These are phyloP conservation scores for Pipa parva DNA, from an alignment of 2,113 vertebrate genomes.

Conservation along the genomic window DNA sequence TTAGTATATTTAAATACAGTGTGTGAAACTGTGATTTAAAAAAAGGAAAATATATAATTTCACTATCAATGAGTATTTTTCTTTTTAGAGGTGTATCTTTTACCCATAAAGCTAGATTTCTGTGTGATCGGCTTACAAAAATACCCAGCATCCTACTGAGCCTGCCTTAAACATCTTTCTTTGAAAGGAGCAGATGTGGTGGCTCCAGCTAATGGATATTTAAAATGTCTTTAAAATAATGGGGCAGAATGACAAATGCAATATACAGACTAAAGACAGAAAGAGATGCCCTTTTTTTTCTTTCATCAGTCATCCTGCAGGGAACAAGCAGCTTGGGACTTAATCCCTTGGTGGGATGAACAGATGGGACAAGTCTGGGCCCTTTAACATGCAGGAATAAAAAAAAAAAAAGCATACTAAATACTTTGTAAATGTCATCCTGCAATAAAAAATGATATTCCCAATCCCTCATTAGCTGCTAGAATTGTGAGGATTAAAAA, in stretches of 20 bases:
- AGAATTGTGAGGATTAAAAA: no score
- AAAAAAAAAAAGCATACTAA: no score
- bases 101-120: background rate
- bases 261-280: background rate
- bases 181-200: conserved; percentile 1
- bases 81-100: background rate
- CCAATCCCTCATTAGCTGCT: no score
- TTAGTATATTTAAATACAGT: no score
- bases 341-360: background rate
- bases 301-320: background rate
- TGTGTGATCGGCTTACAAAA: background rate
- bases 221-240: background rate
- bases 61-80: no score
- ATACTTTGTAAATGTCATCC: no score
- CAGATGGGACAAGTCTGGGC: conserved; percentile 11
- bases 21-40: no score
- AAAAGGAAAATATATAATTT: no score
- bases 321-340: conserved; percentile 3
- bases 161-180: background rate
- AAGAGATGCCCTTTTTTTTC: no score
- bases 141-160: background rate
- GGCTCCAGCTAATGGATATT: conserved; percentile 5
- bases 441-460: no score
- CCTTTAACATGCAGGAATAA: background rate
- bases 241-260: background rate